A percentile compares a stretch with the other conserved stretches of the same genome.
phyloP scores from a whole-genome alignment of 2,888 invertebrate genomes.

The Morpho helenor region DNA sequence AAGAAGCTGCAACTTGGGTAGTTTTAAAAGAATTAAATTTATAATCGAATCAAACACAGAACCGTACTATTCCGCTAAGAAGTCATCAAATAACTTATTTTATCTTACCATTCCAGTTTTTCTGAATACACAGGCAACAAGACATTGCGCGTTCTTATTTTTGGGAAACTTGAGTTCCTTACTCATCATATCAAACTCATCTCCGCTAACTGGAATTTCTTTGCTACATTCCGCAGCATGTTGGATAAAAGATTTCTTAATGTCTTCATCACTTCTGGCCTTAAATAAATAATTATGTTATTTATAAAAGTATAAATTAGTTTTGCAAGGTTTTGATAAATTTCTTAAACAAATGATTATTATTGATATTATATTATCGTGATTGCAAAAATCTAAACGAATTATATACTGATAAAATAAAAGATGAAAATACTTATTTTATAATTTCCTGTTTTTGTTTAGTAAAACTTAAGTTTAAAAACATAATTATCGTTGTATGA shows the following conservation, averaged over 20 bases:
- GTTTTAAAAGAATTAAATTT: too few species aligned
- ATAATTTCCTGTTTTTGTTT: too few species aligned
- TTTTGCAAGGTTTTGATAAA: too few species aligned
- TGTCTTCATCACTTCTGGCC: conserved; percentile 50
- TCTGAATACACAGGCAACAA: conserved; percentile 66
- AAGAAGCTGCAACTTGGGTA: too few species aligned
- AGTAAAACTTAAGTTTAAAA: too few species aligned
- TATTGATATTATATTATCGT: too few species aligned
- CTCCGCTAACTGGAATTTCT: conserved; percentile 41
- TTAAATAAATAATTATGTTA: conserved; percentile 24
- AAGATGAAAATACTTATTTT: neutral
- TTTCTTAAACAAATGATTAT: too few species aligned
- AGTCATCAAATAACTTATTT: neutral
- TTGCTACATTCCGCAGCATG: conserved; percentile 52
- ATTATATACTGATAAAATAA: neutral
- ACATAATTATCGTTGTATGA: too few species aligned
- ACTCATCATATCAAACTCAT: conserved; percentile 52
- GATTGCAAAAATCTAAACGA: too few species aligned
- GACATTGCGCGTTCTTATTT: conserved; percentile 56
- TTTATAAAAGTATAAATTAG: too few species aligned
- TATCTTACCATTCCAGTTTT: conserved; percentile 61
- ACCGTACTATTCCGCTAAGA: too few species aligned
- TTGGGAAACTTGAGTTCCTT: conserved; percentile 51
- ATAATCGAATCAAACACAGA: too few species aligned
- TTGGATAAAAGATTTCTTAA: conserved; percentile 50